Conservation (phyloP, 2,888 invertebrate genomes). For the Tenthredo scrophulariae region DNA sequence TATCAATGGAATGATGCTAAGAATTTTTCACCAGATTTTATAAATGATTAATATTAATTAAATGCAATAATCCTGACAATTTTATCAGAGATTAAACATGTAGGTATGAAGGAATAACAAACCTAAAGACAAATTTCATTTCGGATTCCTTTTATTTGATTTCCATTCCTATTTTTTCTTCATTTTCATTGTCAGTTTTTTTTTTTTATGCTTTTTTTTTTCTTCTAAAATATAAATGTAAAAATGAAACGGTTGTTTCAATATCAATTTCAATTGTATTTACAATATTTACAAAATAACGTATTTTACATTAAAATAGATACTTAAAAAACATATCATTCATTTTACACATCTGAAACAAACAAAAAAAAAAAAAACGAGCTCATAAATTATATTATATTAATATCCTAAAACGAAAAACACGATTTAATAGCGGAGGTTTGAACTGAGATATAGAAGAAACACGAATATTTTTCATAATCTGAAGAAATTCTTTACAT, state of each 20-base stretch:
- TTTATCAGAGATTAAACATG: background rate
- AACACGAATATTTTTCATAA: slow-evolving; percentile 7
- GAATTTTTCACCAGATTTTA: background rate
- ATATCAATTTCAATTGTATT: slow-evolving; percentile 54
- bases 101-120: background rate
- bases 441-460: slow-evolving; percentile 4
- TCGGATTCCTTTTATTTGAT: slow-evolving; percentile 47
- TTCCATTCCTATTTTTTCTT: background rate
- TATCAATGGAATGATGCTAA: background rate
- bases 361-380: slow-evolving; percentile 5
- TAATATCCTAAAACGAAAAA: slow-evolving; percentile 19
- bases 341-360: background rate
- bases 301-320: background rate
- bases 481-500: background rate
- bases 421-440: background rate
- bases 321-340: slow-evolving; percentile 37
- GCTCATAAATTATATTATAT: slow-evolving; percentile 9
- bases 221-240: slow-evolving; percentile 55
- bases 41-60: background rate
- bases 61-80: background rate
- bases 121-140: slow-evolving; percentile 19
- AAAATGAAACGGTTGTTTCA: slow-evolving; percentile 54
- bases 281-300: slow-evolving; percentile 55
- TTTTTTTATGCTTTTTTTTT: slow-evolving; percentile 13
- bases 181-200: slow-evolving; percentile 12